Conservation (phyloP, 1,140 invertebrate species). For the Drosophila pseudoobscura region DNA sequence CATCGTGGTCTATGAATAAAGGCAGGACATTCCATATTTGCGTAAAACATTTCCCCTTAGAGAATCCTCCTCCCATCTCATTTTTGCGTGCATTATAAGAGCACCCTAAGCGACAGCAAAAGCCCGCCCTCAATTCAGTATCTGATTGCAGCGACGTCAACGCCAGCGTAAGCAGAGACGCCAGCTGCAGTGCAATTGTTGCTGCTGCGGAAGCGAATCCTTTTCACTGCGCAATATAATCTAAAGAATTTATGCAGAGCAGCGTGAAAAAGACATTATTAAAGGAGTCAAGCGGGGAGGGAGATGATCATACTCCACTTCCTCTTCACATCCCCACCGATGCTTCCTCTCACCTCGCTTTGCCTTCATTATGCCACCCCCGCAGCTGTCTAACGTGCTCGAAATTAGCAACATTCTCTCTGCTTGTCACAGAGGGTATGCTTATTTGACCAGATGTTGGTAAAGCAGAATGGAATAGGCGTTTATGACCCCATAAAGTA, state of each 20-base stretch:
- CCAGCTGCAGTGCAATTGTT: constrained; percentile 47
- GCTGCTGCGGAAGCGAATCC: constrained; percentile 63
- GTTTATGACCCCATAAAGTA: no score
- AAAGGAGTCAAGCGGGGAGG: constrained; percentile 2
- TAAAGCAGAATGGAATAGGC: no score
- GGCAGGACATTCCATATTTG: background rate
- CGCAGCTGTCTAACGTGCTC: constrained; percentile 49
- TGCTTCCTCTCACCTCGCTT: constrained; percentile 6
- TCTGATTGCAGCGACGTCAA: constrained; percentile 37
- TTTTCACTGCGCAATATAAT: constrained; percentile 77
- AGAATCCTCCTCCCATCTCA: constrained; percentile 5
- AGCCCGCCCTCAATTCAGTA: constrained; percentile 61
- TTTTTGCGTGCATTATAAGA: background rate
- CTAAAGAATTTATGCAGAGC: constrained; percentile 73
- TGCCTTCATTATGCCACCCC: constrained; percentile 32
- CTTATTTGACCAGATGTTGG: no score
- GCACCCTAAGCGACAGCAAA: constrained; percentile 2
- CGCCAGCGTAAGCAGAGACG: background rate
- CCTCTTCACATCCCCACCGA: background rate
- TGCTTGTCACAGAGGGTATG: no score
- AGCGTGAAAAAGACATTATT: constrained; percentile 55
- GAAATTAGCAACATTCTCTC: constrained; percentile 67
- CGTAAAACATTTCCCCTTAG: constrained; percentile 25
- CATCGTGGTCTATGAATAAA: background rate
- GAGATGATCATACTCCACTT: constrained; percentile 10